A percentile compares a stretch with the other conserved stretches of the same genome.
These are phyloP conservation scores for Desmophyllum pertusum DNA, from an alignment of 92 coral and sea anemone species.

Conservation along the genomic window DNA sequence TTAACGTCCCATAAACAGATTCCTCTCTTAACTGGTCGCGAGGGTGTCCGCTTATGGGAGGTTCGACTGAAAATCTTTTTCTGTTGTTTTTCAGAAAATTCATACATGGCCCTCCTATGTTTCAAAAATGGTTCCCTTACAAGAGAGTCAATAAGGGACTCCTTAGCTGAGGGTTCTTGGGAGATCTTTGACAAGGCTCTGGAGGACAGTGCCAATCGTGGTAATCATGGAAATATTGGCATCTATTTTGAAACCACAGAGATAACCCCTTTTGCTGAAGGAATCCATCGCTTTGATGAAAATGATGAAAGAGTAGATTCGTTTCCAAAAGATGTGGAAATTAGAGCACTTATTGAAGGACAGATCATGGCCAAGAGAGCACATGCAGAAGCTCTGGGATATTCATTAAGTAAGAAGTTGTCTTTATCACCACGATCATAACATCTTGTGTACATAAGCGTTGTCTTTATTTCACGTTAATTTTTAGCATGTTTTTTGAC, in stretches of 20 bases:
- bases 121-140: slow-evolving; percentile 97
- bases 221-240: slow-evolving; percentile 96
- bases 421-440: neutral
- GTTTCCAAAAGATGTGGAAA: slow-evolving; percentile 81
- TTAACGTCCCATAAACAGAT: no score
- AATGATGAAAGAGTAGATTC: slow-evolving; percentile 70
- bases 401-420: slow-evolving; percentile 73
- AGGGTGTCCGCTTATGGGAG: no score
- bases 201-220: slow-evolving; percentile 73
- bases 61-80: neutral
- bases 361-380: slow-evolving; percentile 97
- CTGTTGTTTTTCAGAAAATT: slow-evolving; percentile 62
- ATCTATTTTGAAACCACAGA: slow-evolving; percentile 91
- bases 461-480: neutral
- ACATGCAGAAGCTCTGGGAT: slow-evolving; percentile 93
- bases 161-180: slow-evolving; percentile 90
- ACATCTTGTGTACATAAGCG: neutral
- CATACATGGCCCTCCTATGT: slow-evolving; percentile 96
- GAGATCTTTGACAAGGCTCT: slow-evolving; percentile 74
- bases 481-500: neutral
- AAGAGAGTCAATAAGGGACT: slow-evolving; percentile 84
- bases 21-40: no score
- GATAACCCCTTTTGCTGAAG: slow-evolving; percentile 95
- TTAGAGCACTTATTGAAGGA: slow-evolving; percentile 93
- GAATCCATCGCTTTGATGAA: slow-evolving; percentile 80